These are phyloP conservation scores for Melanerpes aurifrons DNA, from an alignment of 2,113 vertebrate genomes.

Conservation along the genomic window DNA sequence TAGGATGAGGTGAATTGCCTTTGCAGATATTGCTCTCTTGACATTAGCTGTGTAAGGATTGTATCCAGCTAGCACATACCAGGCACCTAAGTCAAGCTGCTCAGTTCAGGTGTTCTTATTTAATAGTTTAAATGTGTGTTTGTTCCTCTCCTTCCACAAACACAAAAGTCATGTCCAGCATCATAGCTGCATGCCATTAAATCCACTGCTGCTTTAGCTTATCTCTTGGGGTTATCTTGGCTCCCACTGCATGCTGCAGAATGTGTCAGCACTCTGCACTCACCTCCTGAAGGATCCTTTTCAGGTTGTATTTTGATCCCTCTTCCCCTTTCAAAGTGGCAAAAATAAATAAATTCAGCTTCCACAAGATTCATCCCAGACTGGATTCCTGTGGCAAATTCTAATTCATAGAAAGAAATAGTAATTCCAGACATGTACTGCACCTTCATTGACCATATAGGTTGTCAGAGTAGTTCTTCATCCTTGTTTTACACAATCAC, in stretches of 20 bases:
- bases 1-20: neutral
- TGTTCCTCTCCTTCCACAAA: neutral
- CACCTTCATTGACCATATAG: neutral
- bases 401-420: neutral
- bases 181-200: neutral
- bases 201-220: neutral
- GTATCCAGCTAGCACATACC: neutral
- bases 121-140: neutral
- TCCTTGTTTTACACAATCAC: neutral
- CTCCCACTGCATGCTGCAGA: fast-evolving
- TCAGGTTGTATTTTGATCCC: neutral
- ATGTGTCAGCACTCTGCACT: neutral
- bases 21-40: neutral
- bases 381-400: neutral
- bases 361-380: neutral
- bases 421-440: neutral
- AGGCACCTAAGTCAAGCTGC: neutral
- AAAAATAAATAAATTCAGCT: neutral
- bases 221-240: neutral
- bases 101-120: neutral
- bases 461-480: neutral
- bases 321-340: neutral
- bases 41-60: neutral
- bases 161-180: neutral
- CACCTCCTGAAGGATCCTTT: neutral